Percentiles rank a stretch among this genome's conserved stretches.
phyloP scores from a whole-genome alignment of 2,797 vertebrate species.

The Danio choprae region DNA sequence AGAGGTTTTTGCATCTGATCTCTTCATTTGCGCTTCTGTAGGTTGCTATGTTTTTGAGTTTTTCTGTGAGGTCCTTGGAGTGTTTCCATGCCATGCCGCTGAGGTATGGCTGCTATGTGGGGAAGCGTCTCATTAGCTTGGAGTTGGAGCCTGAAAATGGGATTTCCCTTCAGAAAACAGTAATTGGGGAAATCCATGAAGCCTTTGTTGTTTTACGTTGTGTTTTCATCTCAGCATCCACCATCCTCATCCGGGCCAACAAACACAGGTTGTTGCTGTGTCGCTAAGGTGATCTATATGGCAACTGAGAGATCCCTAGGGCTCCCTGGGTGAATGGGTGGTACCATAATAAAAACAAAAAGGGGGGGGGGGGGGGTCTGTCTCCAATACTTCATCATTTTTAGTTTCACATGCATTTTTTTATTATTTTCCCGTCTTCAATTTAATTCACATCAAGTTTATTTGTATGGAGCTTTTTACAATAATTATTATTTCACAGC shows the following conservation, averaged over 20 bases:
- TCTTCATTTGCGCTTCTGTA: not conserved
- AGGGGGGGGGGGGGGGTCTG: not conserved
- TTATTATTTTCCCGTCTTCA: too few relatives aligned
- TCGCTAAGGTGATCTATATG: conserved; percentile 52
- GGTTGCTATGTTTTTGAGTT: conserved; percentile 30
- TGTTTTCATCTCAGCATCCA: conserved; percentile 36
- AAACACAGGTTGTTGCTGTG: conserved; percentile 37
- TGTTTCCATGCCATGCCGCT: conserved; percentile 51
- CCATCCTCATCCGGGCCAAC: conserved; percentile 19
- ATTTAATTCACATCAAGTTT: too few relatives aligned
- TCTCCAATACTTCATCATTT: not conserved
- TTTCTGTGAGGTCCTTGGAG: conserved; percentile 34
- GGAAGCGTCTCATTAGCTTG: conserved; percentile 61
- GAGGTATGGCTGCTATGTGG: conserved; percentile 50
- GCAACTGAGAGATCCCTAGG: conserved; percentile 38
- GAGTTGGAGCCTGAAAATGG: conserved; percentile 47
- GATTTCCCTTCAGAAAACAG: conserved; percentile 62
- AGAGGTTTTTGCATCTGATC: too few relatives aligned
- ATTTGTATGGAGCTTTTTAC: too few relatives aligned
- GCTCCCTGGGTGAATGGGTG: conserved; percentile 42
- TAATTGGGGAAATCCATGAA: conserved; percentile 65
- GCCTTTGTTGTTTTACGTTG: conserved; percentile 41
- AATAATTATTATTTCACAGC: too few relatives aligned
- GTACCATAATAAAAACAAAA: not conserved
- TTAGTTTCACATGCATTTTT: not conserved